Percentiles rank a stretch among this genome's conserved stretches.
These are phyloP conservation scores for Cydia splendana DNA, from an alignment of 1,140 invertebrate species.

Conservation along the genomic window DNA sequence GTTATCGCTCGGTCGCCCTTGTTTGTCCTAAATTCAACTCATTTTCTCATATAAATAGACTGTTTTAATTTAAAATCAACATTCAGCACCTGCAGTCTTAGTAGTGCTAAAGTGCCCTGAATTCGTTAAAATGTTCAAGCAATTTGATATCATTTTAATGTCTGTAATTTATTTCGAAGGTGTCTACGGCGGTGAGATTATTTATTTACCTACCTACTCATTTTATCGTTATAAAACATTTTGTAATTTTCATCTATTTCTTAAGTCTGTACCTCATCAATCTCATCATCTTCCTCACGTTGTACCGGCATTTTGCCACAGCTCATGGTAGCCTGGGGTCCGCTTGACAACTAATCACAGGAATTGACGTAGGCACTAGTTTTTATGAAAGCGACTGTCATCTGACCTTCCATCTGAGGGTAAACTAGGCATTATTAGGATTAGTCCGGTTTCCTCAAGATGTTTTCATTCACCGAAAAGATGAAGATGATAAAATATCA, in stretches of 20 bases:
- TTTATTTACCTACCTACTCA: neutral
- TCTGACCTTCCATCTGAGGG: too few relatives aligned
- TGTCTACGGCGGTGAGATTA: neutral
- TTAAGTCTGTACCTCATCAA: neutral
- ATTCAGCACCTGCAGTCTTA: neutral
- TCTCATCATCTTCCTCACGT: too few relatives aligned
- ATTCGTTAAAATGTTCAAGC: neutral
- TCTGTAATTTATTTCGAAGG: neutral
- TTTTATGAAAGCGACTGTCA: too few relatives aligned
- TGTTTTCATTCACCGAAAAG: too few relatives aligned
- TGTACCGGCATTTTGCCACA: too few relatives aligned
- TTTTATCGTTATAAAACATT: neutral
- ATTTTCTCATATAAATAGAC: neutral
- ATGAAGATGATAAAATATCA: too few relatives aligned
- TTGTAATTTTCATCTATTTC: neutral
- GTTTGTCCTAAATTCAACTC: neutral
- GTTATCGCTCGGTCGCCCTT: neutral
- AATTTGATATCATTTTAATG: neutral
- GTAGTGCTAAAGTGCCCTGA: neutral
- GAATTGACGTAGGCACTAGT: too few relatives aligned
- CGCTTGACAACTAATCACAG: too few relatives aligned
- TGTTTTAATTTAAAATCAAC: slow-evolving; percentile 1
- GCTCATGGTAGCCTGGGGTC: too few relatives aligned
- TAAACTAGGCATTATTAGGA: too few relatives aligned
- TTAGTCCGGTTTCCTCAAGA: too few relatives aligned